Percentiles rank a stretch among this genome's conserved stretches.
phyloP scores from a whole-genome alignment of 2,888 invertebrate species.

The Drosophila diplacantha region DNA sequence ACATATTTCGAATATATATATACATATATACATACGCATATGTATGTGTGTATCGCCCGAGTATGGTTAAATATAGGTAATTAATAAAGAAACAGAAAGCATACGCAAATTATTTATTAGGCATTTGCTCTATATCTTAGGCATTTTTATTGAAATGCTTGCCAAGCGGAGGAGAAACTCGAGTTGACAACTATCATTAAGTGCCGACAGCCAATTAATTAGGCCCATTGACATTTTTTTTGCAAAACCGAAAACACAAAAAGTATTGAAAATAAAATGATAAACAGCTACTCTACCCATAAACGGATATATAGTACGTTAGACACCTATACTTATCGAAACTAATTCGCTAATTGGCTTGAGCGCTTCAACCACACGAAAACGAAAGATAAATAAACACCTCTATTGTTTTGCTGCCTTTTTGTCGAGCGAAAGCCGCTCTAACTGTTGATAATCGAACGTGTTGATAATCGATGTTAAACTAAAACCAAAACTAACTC shows the following conservation, averaged over 20 bases:
- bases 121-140: slow-evolving; percentile 36
- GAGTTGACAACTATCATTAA: slow-evolving; percentile 19
- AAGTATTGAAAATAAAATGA: slow-evolving; percentile 4
- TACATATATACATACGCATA: slow-evolving; percentile 13
- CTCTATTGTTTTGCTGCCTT: slow-evolving; percentile 7
- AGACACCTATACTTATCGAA: slow-evolving; percentile 21
- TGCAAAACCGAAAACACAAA: neutral
- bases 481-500: slow-evolving; percentile 1
- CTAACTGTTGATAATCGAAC: slow-evolving; percentile 47
- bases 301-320: slow-evolving; percentile 12
- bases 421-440: slow-evolving; percentile 16
- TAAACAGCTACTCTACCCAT: slow-evolving; percentile 13
- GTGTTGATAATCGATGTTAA: slow-evolving; percentile 48
- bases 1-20: slow-evolving; percentile 19
- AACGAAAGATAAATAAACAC: neutral
- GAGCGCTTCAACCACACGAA: slow-evolving; percentile 1
- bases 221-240: slow-evolving; percentile 28
- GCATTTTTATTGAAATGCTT: slow-evolving; percentile 71
- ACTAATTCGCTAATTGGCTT: slow-evolving; percentile 27
- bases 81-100: slow-evolving; percentile 6
- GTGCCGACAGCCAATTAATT: slow-evolving; percentile 31
- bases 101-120: slow-evolving; percentile 20
- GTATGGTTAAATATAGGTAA: slow-evolving; percentile 25
- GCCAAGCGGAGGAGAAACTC: slow-evolving; percentile 16
- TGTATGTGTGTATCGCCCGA: slow-evolving; percentile 13